A percentile compares a stretch with the other conserved stretches of the same genome.
phyloP scores from a whole-genome alignment of 2,888 invertebrate species.

The Theretra japonica region DNA sequence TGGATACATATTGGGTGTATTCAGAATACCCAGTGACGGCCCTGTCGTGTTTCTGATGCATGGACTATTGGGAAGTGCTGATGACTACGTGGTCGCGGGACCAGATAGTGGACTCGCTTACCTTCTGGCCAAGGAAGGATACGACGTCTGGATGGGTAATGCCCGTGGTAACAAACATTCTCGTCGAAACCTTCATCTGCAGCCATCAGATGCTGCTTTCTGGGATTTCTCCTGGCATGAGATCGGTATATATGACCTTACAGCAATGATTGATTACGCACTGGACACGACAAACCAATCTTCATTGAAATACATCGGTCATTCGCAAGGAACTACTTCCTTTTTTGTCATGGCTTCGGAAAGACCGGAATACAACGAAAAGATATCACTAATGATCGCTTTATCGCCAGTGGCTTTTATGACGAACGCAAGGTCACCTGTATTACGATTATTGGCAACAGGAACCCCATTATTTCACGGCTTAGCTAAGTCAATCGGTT shows the following conservation, averaged over 20 bases:
- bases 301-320: conserved; percentile 87
- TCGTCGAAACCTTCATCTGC: conserved; percentile 75
- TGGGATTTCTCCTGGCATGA: conserved; percentile 93
- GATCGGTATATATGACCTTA: conserved; percentile 90
- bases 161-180: conserved; percentile 90
- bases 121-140: conserved; percentile 85
- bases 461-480: conserved; percentile 53
- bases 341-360: conserved; percentile 85
- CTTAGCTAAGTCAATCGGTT: conserved; percentile 69
- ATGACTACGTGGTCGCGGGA: conserved; percentile 67
- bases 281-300: conserved; percentile 77
- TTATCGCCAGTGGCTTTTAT: conserved; percentile 85
- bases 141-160: conserved; percentile 92
- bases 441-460: conserved; percentile 60
- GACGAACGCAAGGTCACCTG: conserved; percentile 65
- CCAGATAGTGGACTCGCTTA: conserved; percentile 66
- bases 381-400: conserved; percentile 82
- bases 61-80: conserved; percentile 65
- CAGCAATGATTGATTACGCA: conserved; percentile 91
- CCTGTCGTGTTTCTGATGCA: conserved; percentile 68
- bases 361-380: conserved; percentile 82
- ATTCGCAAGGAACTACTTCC: conserved; percentile 87
- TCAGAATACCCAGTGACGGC: conserved; percentile 63
- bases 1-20: conserved; percentile 60
- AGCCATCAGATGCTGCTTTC: conserved; percentile 73